Conservation (phyloP, 2,797 vertebrate species). For the Loris lydekkerianus region DNA sequence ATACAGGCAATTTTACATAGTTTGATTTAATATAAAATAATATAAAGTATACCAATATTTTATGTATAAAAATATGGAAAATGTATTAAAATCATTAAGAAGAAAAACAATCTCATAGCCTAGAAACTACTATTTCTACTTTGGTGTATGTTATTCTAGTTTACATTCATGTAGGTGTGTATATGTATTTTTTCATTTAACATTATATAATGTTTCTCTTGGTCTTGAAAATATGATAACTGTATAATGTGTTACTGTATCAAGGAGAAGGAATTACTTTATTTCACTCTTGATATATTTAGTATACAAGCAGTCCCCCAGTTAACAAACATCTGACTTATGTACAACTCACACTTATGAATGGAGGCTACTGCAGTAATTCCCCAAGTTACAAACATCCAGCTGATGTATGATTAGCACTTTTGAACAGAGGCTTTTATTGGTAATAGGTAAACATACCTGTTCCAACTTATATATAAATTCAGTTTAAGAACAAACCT, state of each 20-base stretch:
- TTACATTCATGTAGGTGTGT: neutral
- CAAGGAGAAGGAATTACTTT: neutral
- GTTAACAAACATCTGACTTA: too few species aligned
- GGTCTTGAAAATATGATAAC: constrained; percentile 4
- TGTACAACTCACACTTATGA: too few species aligned
- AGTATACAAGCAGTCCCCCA: neutral
- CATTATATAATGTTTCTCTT: neutral
- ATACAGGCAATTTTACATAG: neutral
- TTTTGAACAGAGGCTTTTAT: too few species aligned
- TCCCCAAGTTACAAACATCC: too few species aligned
- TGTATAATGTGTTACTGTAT: neutral
- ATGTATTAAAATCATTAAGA: constrained; percentile 40
- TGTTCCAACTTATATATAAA: too few species aligned
- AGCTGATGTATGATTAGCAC: too few species aligned
- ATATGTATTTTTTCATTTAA: neutral
- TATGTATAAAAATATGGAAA: constrained; percentile 35
- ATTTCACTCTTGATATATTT: constrained; percentile 22
- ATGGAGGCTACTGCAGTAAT: too few species aligned
- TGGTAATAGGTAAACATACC: too few species aligned
- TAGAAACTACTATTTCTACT: constrained; percentile 26
- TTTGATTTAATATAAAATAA: constrained; percentile 52
- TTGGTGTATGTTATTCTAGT: neutral
- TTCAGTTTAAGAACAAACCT: too few species aligned
- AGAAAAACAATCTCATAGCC: constrained; percentile 8
- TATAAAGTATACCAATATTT: neutral